Conservation (phyloP, 1,140 invertebrate genomes). For the Vanessa atalanta region DNA sequence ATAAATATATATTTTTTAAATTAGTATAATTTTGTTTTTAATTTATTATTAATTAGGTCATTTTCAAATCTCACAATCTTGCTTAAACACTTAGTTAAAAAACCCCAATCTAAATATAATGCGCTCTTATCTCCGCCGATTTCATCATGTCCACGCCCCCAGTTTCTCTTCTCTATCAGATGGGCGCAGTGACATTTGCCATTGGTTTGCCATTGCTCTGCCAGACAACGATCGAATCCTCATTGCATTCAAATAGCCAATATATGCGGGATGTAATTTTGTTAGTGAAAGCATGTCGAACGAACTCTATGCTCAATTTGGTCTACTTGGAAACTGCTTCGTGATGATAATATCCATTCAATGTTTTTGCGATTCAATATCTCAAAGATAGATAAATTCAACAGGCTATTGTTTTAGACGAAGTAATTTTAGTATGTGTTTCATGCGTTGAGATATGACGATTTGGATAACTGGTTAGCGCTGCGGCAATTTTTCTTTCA, state of each 20-base stretch:
- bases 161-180: constrained; percentile 18
- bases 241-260: constrained; percentile 23
- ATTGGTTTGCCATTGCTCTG: constrained; percentile 8
- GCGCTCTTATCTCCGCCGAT: background rate
- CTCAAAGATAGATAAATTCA: background rate
- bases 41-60: too few relatives aligned
- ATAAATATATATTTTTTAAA: too few relatives aligned
- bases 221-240: constrained; percentile 24
- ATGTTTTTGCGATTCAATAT: constrained; percentile 2
- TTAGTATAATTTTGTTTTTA: too few relatives aligned
- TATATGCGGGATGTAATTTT: constrained; percentile 9
- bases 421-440: background rate
- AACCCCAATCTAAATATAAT: background rate
- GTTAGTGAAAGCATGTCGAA: constrained; percentile 8
- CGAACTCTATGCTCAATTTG: background rate
- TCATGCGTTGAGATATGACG: too few relatives aligned
- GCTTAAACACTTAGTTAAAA: background rate
- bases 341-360: background rate
- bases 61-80: too few relatives aligned
- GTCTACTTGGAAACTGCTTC: background rate
- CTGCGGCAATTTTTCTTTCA: too few relatives aligned
- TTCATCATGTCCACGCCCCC: constrained; percentile 24
- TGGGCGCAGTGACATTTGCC: constrained; percentile 37
- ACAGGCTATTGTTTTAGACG: constrained; percentile 2
- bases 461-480: too few relatives aligned